Base-by-base conservation (phyloP, 1,140 invertebrate genomes). In the Whitmania pigra region DNA sequence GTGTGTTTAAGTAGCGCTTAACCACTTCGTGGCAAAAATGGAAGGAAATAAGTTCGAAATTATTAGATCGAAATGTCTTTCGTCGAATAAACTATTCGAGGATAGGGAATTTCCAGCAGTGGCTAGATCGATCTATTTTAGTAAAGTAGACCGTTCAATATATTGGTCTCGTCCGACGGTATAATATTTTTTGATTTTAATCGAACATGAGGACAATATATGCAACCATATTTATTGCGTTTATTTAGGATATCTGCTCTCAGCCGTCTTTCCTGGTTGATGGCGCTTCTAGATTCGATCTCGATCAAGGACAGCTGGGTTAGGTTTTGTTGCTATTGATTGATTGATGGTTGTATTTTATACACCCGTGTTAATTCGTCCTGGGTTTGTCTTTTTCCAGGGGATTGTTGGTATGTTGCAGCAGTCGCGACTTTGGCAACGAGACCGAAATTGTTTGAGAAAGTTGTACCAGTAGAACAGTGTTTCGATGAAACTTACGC, bases 261-360 rank as follows among this genome's bases (percentile, higher is more conserved):
- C 76, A 77, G 49, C 78, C 81, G 13, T 74, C 76, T 22, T 80
- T 81, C 73, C 76, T 80, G 67, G 73, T 76, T 20, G 77, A 77
- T 70, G 78, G 76, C 17, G 75, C 78, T 53, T 75, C 79, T 71
- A 77, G 83, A 75, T 87, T 88, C 76, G 85, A 88, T 74, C 85
- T 88, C 0, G 87, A 88, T 77, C 83, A 87, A 72, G 88, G 88
- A 29, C 85, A 88, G 73, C 77, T 88, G 36, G 88, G 80, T 79
- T 78, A 75, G 72, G n/a, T 63, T 13, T 22, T 63, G 20, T 63
- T 63, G 20, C 4, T 22, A 13, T 63, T 63, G 57, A 7, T 36
- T 36, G 31, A 6, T 63, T 63, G 57, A 25, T 25, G 11, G 20
- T 63, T 22, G 6, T 63, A 25, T 22, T 63, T 63, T 63, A 13